phyloP scores from a whole-genome alignment of 2,113 vertebrate genomes.

The Leuciscus idus region DNA sequence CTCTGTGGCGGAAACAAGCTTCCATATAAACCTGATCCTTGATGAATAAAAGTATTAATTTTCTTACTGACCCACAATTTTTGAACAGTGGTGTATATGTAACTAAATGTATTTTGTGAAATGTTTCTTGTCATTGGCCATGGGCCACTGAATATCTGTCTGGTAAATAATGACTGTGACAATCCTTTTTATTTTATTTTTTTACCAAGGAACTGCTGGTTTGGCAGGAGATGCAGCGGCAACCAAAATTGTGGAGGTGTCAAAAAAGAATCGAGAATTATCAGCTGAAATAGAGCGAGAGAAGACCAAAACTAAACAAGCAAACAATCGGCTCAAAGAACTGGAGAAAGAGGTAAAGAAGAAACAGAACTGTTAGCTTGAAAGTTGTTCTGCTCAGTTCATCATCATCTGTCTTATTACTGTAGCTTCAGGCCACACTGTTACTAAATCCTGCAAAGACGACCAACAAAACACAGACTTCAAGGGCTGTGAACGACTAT shows the following conservation, averaged over 20 bases:
- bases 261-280: constrained; percentile 87
- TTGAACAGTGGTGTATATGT: not conserved
- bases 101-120: not conserved
- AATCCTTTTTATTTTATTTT: not conserved
- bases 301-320: constrained; percentile 82
- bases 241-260: constrained; percentile 90
- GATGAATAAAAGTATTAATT: too few species aligned
- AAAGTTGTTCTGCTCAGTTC: not conserved
- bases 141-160: not conserved
- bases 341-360: constrained; percentile 88
- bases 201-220: constrained; percentile 76
- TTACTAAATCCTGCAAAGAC: not conserved
- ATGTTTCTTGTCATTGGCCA: not conserved
- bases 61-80: too few species aligned
- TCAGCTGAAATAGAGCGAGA: constrained; percentile 80
- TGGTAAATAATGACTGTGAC: not conserved
- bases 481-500: not conserved
- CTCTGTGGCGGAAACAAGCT: too few species aligned
- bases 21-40: too few species aligned
- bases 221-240: constrained; percentile 85
- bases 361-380: not conserved
- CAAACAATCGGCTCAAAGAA: constrained; percentile 79
- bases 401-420: not conserved
- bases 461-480: not conserved
- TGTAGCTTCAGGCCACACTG: constrained; percentile 19